Base-by-base conservation (phyloP, 2,113 vertebrate species). In the Melanerpes aurifrons region DNA sequence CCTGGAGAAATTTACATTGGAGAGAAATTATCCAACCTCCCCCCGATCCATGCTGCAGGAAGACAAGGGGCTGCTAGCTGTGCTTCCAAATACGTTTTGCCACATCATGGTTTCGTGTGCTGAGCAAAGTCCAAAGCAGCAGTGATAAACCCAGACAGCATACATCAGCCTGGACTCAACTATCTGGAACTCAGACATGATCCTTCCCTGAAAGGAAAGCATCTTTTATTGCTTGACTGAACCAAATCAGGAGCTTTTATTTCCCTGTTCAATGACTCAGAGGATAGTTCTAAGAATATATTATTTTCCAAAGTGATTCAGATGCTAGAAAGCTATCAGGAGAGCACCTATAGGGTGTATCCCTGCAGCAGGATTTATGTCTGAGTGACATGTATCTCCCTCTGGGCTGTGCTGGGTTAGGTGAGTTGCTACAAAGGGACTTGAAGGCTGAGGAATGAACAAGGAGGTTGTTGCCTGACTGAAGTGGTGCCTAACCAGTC, bases 311-410 rank as follows among this genome's bases (percentile, higher is more conserved):
- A 28, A 63, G 35, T 47, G 82, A 82, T 74, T 85, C 17, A 45
- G 67, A 12, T 35, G 47, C 7, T 31, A 14, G 43, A 32, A 70
- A 56, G 48, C 53, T 31, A 5, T 5, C 21, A 50, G 78, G 43
- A 89, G 89, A 73, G 57, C 69, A 64, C 48, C 58, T 26, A 16
- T 21, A 31, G 24, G 18, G 21, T 59, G 18, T 48, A 32, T 5
- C 29, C 50, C 63, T 69, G 32, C 28, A 47, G 45, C 20, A 59
- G 6, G 9, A 17, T 10, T 59, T 15, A 8, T 1, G 3, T 9
- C 43, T 8, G 3, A 26, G 47, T 7, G 59, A 75, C 47, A 40
- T 10, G 0, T 2, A 20, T 1, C 6, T 2, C 37, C 1, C 7
- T 24, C 43, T 7, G 4, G 1, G 22, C 8, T 35, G 9, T 25